Base-by-base conservation (phyloP, 1,140 invertebrate species). In the Drosophila seguyi region DNA sequence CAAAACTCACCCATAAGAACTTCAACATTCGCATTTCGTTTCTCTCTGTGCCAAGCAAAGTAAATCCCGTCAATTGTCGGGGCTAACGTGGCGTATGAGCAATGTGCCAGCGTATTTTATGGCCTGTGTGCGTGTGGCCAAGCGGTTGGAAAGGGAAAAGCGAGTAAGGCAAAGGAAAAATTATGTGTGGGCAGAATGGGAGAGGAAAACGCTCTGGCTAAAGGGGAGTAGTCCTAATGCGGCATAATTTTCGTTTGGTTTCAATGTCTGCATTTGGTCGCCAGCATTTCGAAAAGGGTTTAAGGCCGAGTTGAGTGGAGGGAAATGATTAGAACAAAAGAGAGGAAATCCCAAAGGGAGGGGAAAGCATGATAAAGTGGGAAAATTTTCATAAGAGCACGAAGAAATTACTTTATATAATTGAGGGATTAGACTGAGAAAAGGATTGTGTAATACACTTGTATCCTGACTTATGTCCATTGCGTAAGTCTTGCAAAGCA, bases 61-160 rank as follows among this genome's bases (percentile, higher is more conserved):
- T 73, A 81, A 84, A 85, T 63, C 81, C 85, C 62, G 53, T 65
- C 85, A 90, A 88, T 84, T 88, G 84, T 71, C 73, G 73, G 47
- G 84, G 41, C 72, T 50, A 83, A 83, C 79, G 80, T 59, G 77
- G 72, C 85, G 85, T 88, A 88, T 90, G 85, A 88, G 85, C 74
- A 63, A 90, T 81, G 81, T 69, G 65, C 68, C 53, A 75, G 85
- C 76, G 76, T 68, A 77, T 88, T 88, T 88, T 88, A 88, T 79
- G 75, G 74, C 65, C 62, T 88, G 85, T 90, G 85, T 88, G 84
- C 77, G 85, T 90, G 85, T 63, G 55, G 62, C 48, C 53, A 65
- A 62, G 63, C 67, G 41, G 16, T 66, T 71, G 66, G 34, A 71
- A 71, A 20, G 39, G 67, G 22, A 34, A 69, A 48, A 13, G 3